These are phyloP conservation scores for Himalopsyche tibetana DNA, from an alignment of 2,888 invertebrate genomes.

Conservation along the genomic window DNA sequence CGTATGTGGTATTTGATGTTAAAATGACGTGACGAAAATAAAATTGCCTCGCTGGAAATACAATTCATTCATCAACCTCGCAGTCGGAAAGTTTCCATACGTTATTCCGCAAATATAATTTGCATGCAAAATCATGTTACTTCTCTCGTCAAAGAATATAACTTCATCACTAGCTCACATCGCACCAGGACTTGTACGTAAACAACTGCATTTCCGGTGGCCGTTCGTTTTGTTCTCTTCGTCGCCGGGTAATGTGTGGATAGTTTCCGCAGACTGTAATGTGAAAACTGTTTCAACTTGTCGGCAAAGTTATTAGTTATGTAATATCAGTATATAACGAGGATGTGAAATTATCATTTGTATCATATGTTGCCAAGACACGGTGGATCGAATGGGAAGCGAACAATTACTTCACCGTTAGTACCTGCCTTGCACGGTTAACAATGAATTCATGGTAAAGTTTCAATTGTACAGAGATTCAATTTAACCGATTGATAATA, in stretches of 20 bases:
- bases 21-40: background rate
- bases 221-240: constrained; percentile 1
- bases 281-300: constrained; percentile 13
- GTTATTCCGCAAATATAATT: constrained; percentile 11
- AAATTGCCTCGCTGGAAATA: background rate
- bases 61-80: constrained; percentile 21
- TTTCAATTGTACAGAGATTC: too few species aligned
- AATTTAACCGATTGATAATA: too few species aligned
- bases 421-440: too few species aligned
- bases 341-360: background rate
- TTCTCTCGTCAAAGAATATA: constrained; percentile 34
- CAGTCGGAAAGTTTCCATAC: constrained; percentile 1
- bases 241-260: constrained; percentile 27
- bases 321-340: background rate
- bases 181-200: background rate
- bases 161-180: background rate
- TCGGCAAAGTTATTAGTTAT: constrained; percentile 5
- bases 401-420: too few species aligned
- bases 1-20: background rate
- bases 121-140: constrained; percentile 13
- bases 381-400: too few species aligned
- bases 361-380: too few species aligned
- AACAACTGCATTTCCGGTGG: constrained; percentile 22
- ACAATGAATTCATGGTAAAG: too few species aligned
- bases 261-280: constrained; percentile 4